Percentiles rank a stretch among this genome's conserved stretches.
Evolutionary conservation across 2,888 invertebrate genomes (phyloP).

Genomic region (Pterostichus madidus): DNA sequence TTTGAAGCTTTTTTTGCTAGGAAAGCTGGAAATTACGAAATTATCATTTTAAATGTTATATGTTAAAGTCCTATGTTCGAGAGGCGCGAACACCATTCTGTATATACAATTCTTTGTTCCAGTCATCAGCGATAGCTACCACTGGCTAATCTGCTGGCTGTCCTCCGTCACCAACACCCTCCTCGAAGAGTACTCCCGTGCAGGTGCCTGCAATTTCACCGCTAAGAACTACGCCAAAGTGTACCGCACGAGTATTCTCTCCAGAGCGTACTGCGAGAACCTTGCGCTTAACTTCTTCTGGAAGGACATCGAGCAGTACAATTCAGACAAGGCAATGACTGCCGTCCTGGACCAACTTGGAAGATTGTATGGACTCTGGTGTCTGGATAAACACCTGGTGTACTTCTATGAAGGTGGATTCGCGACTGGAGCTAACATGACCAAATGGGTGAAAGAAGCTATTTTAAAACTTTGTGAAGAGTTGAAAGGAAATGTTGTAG

Average conservation of each 20-base stretch:
- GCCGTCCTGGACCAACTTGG: slow-evolving; percentile 79
- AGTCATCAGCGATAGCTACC: slow-evolving; percentile 87
- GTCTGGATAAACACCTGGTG: slow-evolving; percentile 81
- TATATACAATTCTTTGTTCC: slow-evolving; percentile 72
- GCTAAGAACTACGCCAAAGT: slow-evolving; percentile 91
- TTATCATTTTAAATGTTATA: too few relatives aligned
- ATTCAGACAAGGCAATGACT: slow-evolving; percentile 72
- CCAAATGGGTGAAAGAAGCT: slow-evolving; percentile 82
- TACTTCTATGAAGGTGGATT: slow-evolving; percentile 82
- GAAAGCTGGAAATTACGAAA: too few relatives aligned
- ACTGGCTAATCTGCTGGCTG: slow-evolving; percentile 91
- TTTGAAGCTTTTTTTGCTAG: too few relatives aligned
- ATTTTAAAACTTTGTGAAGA: slow-evolving; percentile 84
- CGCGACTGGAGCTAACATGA: slow-evolving; percentile 75
- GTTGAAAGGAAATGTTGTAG: slow-evolving; percentile 87
- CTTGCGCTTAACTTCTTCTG: slow-evolving; percentile 80
- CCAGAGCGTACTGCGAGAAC: slow-evolving; percentile 89
- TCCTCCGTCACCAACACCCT: slow-evolving; percentile 84
- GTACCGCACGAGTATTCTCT: slow-evolving; percentile 86
- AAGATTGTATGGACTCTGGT: slow-evolving; percentile 80
- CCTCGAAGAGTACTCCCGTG: slow-evolving; percentile 79
- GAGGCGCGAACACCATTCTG: too few relatives aligned
- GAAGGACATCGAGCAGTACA: slow-evolving; percentile 75
- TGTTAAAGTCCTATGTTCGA: too few relatives aligned
- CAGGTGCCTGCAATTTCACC: slow-evolving; percentile 84